Percentiles rank a stretch among this genome's conserved stretches.
Evolutionary conservation across 2,113 vertebrate species (phyloP).

Genomic region (Mustelus asterias): DNA sequence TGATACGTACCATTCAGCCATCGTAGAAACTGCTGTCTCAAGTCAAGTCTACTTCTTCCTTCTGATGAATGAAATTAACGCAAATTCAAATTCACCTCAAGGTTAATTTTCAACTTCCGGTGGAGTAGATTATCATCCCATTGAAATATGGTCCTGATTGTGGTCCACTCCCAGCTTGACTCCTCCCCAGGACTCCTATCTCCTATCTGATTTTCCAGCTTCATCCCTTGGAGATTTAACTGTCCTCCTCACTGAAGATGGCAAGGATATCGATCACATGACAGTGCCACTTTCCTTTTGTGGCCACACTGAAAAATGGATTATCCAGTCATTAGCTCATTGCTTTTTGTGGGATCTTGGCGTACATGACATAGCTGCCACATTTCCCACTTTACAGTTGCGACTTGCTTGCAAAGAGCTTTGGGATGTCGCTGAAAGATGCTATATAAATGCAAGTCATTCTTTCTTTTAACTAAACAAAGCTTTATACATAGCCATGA

Average conservation of each 20-base stretch:
- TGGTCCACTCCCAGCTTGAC: neutral
- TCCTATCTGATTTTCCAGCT: neutral
- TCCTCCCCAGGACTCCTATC: neutral
- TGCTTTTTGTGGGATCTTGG: neutral
- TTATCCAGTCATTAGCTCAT: neutral
- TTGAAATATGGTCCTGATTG: neutral
- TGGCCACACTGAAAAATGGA: neutral
- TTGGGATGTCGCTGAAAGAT: neutral
- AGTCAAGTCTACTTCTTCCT: too few relatives aligned
- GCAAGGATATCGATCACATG: neutral
- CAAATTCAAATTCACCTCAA: too few relatives aligned
- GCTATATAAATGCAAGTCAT: neutral
- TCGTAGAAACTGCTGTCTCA: too few relatives aligned
- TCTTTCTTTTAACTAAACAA: neutral
- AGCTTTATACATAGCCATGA: neutral
- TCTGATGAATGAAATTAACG: too few relatives aligned
- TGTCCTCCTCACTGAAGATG: neutral
- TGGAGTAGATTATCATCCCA: neutral
- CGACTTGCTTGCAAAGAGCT: neutral
- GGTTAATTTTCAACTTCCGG: too few relatives aligned
- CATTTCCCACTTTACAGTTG: neutral
- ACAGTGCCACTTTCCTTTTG: neutral
- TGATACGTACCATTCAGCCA: too few relatives aligned
- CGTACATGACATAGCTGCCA: neutral
- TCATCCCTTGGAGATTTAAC: neutral